These are phyloP conservation scores for Leucoptera coffeella DNA, from an alignment of 2,888 invertebrate genomes.

Conservation along the genomic window DNA sequence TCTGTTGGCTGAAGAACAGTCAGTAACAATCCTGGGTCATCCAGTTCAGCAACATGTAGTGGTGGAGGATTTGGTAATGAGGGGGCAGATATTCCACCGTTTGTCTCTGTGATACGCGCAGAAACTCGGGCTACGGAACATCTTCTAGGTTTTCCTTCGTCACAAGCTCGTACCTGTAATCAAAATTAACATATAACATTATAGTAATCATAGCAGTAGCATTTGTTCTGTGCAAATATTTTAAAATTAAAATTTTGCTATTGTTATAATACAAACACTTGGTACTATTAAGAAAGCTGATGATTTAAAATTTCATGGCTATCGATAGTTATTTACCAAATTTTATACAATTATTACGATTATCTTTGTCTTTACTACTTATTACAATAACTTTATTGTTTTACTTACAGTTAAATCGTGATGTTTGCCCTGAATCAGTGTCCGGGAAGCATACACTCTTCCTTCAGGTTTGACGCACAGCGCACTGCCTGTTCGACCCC, in stretches of 20 bases:
- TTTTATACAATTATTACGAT: too few relatives aligned
- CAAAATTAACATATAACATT: background rate
- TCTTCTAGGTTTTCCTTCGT: constrained; percentile 68
- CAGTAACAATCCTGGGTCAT: constrained; percentile 81
- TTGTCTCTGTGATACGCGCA: constrained; percentile 49
- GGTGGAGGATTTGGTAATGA: constrained; percentile 57
- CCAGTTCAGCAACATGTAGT: constrained; percentile 75
- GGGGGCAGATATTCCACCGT: constrained; percentile 59
- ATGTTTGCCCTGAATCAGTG: constrained; percentile 58
- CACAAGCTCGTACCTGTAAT: constrained; percentile 70
- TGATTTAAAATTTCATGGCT: too few relatives aligned
- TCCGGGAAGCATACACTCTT: constrained; percentile 67
- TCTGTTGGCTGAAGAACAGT: constrained; percentile 80
- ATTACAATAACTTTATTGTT: too few relatives aligned
- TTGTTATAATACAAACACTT: too few relatives aligned
- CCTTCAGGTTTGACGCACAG: too few relatives aligned
- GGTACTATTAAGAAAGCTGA: too few relatives aligned
- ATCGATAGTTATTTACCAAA: too few relatives aligned
- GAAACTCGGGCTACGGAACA: constrained; percentile 71
- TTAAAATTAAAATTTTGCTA: too few relatives aligned
- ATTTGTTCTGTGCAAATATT: too few relatives aligned
- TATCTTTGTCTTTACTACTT: too few relatives aligned
- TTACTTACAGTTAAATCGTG: constrained; percentile 19
- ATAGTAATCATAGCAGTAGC: too few relatives aligned
- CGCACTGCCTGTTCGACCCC: too few relatives aligned